phyloP scores from a whole-genome alignment of 2,113 vertebrate genomes.

The Sinocyclocheilus rhinocerous region DNA sequence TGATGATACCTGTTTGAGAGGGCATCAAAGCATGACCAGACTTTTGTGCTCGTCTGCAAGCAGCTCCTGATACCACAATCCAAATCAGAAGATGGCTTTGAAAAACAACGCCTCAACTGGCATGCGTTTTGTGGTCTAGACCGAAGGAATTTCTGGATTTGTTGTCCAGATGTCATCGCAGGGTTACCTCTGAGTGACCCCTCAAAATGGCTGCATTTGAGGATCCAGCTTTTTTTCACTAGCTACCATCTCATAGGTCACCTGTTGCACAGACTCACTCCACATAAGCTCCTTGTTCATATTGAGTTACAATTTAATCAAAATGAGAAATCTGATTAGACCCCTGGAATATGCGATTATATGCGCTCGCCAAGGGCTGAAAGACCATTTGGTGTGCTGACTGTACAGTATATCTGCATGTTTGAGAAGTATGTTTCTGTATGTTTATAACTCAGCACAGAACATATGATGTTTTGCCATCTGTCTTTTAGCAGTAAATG shows the following conservation, averaged over 20 bases:
- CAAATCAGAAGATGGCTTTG: constrained; percentile 27
- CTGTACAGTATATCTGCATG: background rate
- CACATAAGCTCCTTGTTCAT: constrained; percentile 39
- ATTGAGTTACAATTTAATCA: constrained; percentile 43
- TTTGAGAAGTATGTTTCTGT: constrained; percentile 1
- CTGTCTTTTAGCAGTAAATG: constrained; percentile 18
- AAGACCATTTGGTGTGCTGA: background rate
- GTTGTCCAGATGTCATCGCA: constrained; percentile 41
- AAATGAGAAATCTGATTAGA: constrained; percentile 39
- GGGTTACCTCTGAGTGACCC: constrained; percentile 24
- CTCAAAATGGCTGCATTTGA: constrained; percentile 22
- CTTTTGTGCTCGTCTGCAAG: constrained; percentile 16
- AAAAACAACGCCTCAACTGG: constrained; percentile 23
- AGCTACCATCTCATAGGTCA: constrained; percentile 18
- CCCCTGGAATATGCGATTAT: constrained; percentile 15
- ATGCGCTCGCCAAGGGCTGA: constrained; percentile 26
- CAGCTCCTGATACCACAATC: constrained; percentile 26
- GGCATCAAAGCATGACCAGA: constrained; percentile 46
- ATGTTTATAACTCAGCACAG: background rate
- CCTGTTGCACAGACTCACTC: constrained; percentile 24
- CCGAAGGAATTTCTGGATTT: constrained; percentile 36
- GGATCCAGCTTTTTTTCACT: background rate
- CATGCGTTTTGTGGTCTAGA: constrained; percentile 7
- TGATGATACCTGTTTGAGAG: constrained; percentile 52
- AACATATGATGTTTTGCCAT: background rate